Percentiles rank a stretch among this genome's conserved stretches.
Conservation (phyloP, 2,113 vertebrate species). For the Calidris pugnax region DNA sequence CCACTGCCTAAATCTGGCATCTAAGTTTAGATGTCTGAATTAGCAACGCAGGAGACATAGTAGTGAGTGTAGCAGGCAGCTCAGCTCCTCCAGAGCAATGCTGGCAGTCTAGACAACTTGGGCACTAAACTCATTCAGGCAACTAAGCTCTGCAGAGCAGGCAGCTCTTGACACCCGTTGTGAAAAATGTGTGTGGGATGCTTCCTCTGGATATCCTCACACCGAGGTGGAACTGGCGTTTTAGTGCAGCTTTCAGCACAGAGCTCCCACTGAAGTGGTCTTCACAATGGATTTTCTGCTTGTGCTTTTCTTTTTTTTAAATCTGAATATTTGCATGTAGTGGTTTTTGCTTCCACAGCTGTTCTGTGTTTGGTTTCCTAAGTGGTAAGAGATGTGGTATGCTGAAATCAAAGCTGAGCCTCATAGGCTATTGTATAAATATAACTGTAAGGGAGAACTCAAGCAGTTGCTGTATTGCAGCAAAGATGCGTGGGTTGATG, state of each 20-base stretch:
- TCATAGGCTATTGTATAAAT: not conserved
- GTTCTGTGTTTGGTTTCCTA: not conserved
- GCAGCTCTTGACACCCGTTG: not conserved
- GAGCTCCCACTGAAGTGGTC: not conserved
- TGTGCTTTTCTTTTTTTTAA: not conserved
- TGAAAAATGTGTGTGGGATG: not conserved
- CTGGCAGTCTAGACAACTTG: not conserved
- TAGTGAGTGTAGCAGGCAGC: not conserved
- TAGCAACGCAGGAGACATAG: not conserved
- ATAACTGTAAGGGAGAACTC: not conserved
- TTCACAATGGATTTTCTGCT: not conserved
- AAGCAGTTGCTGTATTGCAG: not conserved
- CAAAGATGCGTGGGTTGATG: not conserved
- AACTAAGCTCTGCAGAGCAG: not conserved
- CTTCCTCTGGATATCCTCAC: not conserved
- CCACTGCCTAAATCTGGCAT: not conserved
- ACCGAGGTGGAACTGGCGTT: not conserved
- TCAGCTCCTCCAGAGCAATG: not conserved
- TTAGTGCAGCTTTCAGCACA: not conserved
- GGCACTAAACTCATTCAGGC: not conserved
- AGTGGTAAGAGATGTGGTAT: not conserved
- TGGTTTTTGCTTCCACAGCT: constrained; percentile 9
- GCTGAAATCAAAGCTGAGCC: constrained; percentile 2
- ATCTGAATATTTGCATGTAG: not conserved
- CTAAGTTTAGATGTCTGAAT: not conserved